Evolutionary conservation across 1,140 invertebrate genomes (phyloP), one percentile per base, ranked within the genome.

Genomic region (Cydia strobilella): DNA sequence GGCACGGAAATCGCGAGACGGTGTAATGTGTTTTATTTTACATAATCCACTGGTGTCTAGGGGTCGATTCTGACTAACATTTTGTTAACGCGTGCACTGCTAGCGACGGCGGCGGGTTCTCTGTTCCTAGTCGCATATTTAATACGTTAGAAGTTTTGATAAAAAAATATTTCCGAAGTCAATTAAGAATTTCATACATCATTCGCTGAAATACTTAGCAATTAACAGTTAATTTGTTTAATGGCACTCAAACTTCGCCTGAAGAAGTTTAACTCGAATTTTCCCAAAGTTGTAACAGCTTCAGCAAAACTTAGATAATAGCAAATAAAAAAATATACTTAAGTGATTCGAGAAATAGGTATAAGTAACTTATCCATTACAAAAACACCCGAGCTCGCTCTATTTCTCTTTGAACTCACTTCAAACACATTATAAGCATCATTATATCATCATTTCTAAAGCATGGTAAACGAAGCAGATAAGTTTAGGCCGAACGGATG

Each of bases 1-100:
- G 9, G 13, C 63, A 31, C 63, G 65, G 65, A 69, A 69, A 35
- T 27, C 27, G 65, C 27, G 65, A 31, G 65, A 6, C 65, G 48
- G n/a, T 18, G 48, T 39, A 69, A 18, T 69, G 65, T 31, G 10
- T 13, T 10, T 69, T 39, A 69, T 69, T 31, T 69, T 35, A 39
- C 15, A 39, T 69, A 69, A 69, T 35, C 65, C 25, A 20, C 9
- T 10, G 7, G 20, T 45, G 13, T 3, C 12, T 45, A 45, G 2
- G 3, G 9, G 35, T 9, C 42, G 42, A 45, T 45, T 45, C 42
- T 45, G 12, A 45, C 2, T 45, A 3, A 45, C 2, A 45, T 0
- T 45, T 45, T 45, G 42, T 13, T 45, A 15, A 31, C 27, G 4
- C 27, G 2, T 27, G 3, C 27, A 27, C 27, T 27, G 27, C 27